phyloP scores from a whole-genome alignment of 2,888 invertebrate genomes.

The Heliconius sara region DNA sequence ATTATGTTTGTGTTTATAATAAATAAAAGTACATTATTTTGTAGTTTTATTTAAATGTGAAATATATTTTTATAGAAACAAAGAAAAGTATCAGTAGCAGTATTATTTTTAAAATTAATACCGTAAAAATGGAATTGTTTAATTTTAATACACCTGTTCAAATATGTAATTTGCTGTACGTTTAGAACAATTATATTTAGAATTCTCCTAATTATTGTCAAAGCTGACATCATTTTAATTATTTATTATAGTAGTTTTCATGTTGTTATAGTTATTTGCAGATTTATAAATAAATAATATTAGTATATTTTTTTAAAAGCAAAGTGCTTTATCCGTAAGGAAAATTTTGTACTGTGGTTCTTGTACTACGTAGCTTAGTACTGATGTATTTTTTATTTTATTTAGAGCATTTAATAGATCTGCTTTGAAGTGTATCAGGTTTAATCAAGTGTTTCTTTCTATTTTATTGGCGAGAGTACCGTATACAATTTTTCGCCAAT shows the following conservation, averaged over 20 bases:
- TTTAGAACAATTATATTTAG: background rate
- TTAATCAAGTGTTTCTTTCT: too few species aligned
- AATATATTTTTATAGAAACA: too few species aligned
- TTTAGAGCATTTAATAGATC: background rate
- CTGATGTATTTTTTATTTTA: background rate
- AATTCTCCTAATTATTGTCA: background rate
- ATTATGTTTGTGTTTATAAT: slow-evolving; percentile 10
- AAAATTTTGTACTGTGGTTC: background rate
- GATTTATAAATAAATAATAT: background rate
- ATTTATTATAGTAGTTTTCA: too few species aligned
- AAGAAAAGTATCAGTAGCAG: too few species aligned
- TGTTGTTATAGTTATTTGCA: too few species aligned
- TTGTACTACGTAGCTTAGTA: background rate
- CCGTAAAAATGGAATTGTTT: background rate
- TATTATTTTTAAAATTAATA: too few species aligned
- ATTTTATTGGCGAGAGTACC: too few species aligned
- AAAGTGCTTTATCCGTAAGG: background rate
- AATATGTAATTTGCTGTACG: background rate
- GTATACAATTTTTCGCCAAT: background rate
- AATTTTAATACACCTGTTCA: background rate
- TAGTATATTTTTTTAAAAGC: background rate
- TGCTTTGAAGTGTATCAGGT: too few species aligned
- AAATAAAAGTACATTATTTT: background rate
- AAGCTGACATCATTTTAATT: too few species aligned
- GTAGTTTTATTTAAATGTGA: slow-evolving; percentile 2